A percentile compares a stretch with the other conserved stretches of the same genome.
phyloP scores from a whole-genome alignment of 2,113 vertebrate genomes.

The Microcebus tavaratra region DNA sequence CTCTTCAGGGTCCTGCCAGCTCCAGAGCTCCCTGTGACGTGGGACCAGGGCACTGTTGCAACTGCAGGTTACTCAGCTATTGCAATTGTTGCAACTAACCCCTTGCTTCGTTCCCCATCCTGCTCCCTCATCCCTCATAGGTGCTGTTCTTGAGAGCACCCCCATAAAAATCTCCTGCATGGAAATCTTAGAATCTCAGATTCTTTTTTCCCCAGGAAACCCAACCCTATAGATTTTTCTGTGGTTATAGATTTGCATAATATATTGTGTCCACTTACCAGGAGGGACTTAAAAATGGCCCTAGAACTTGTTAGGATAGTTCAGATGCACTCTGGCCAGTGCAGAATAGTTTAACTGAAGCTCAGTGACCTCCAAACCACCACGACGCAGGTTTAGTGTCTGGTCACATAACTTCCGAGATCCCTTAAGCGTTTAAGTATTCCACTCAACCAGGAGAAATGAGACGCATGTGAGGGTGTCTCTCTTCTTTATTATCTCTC shows the following conservation, averaged over 20 bases:
- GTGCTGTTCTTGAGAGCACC: background rate
- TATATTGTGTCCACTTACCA: background rate
- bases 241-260: background rate
- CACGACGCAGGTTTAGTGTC: slow-evolving; percentile 62
- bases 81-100: background rate
- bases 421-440: slow-evolving; percentile 80
- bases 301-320: background rate
- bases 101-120: background rate
- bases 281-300: background rate
- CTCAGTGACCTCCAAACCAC: slow-evolving; percentile 27
- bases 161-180: background rate
- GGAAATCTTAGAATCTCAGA: background rate
- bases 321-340: background rate
- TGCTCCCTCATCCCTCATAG: background rate
- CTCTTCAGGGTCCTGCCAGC: background rate
- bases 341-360: background rate
- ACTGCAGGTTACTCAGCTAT: background rate
- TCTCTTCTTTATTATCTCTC: slow-evolving; percentile 83
- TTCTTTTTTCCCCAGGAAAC: background rate
- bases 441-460: slow-evolving; percentile 63
- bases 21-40: background rate
- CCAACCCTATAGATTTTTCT: background rate
- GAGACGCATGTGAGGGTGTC: slow-evolving; percentile 65
- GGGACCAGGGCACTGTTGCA: background rate
- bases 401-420: slow-evolving; percentile 72